Base-by-base conservation (phyloP, 2,113 vertebrate species). In the Phocoena sinus region DNA sequence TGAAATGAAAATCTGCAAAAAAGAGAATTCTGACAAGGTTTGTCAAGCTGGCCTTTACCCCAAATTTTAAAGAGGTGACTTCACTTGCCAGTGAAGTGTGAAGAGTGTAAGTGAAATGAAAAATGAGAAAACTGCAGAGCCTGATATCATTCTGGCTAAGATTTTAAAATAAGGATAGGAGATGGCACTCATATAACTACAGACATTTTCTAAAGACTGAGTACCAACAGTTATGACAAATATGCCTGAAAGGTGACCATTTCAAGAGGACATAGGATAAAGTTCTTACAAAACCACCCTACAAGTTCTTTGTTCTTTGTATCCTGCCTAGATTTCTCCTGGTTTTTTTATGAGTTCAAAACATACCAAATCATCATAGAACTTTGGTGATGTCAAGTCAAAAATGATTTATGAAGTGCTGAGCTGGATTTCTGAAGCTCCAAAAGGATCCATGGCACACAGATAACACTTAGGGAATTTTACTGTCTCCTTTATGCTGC, bases 101-200 rank as follows among this genome's bases (percentile, higher is more conserved):
- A 92, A 96, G 50, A 82, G 38, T 90, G 4, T 83, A 96, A 94
- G 92, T 95, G 70, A 94, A 96, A 87, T 77, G 31, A 93, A 96
- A 95, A 95, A 89, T 87, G 67, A 95, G 28, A 90, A 77, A 67
- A 6, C 25, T n/a, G 41, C 25, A 74, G 25, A 89, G 2, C 25
- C 63, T 88, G 74, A 38, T 91, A 21, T 79, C 76, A 67, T 96
- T 94, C 36, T 68, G 44, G n/a, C 77, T 84, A 14, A 0, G 2
- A 92, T 68, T 96, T 86, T 67, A 83, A 96, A 90, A 71, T 81
- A 73, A 94, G 23, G 74, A 81, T 18, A 89, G 47, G n/a, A 80
- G 58, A 86, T 86, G 56, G 76, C 17, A 56, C 44, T 89, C 18
- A 38, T 47, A 25, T 80, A 91, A 89, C 63, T 41, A 84, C 11